These are phyloP conservation scores for Setophaga kirtlandii DNA, from an alignment of 2,113 vertebrate genomes.

Conservation along the genomic window DNA sequence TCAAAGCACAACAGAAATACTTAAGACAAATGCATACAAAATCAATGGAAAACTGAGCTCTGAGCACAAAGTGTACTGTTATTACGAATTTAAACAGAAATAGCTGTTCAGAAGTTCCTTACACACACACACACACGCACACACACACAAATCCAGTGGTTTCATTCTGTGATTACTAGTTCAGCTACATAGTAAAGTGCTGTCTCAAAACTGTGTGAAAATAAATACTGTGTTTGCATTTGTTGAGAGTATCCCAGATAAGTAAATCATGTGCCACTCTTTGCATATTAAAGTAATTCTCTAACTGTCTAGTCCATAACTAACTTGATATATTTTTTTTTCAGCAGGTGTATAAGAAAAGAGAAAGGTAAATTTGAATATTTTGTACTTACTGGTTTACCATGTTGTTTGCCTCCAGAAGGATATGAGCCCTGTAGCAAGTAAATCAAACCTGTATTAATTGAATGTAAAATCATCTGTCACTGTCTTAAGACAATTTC, in stretches of 20 bases:
- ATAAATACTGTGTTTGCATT: background rate
- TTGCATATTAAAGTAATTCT: background rate
- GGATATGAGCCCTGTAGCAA: constrained; percentile 4
- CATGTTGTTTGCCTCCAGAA: constrained; percentile 12
- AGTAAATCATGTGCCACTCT: background rate
- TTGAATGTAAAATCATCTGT: background rate
- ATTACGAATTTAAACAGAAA: background rate
- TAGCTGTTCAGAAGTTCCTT: background rate
- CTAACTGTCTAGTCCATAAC: background rate
- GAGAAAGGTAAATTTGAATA: background rate
- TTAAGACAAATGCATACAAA: background rate
- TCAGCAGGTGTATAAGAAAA: background rate
- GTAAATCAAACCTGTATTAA: background rate
- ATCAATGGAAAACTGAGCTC: background rate
- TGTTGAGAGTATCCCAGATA: background rate
- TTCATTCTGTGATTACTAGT: background rate
- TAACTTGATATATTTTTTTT: background rate
- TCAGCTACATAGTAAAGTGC: background rate
- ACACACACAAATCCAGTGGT: background rate
- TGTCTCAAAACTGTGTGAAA: background rate
- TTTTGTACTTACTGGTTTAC: constrained; percentile 55
- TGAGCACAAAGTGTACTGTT: background rate
- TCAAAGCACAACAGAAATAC: background rate
- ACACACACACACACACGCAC: background rate
- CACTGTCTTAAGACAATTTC: background rate